Evolutionary conservation across 2,888 invertebrate species (phyloP), one percentile per base, ranked within the genome.

Genomic region (Ditula angustiorana): DNA sequence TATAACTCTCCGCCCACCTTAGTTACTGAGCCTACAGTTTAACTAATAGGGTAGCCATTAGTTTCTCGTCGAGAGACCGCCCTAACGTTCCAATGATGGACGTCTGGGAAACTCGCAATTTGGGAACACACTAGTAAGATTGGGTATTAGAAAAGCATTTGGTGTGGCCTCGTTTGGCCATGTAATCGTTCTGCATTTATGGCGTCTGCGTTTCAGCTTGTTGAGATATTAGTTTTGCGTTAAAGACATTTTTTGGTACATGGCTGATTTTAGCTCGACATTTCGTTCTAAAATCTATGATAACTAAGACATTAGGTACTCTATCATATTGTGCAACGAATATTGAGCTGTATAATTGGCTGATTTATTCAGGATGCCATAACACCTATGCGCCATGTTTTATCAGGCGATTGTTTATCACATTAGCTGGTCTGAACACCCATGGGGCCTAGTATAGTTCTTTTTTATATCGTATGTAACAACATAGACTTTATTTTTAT

Each of bases 1-100:
- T 28, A 49, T 49, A 49, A 26, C 59, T 49, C 49, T 62, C 61
- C 46, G 23, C 16, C 44, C 26, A 47, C 49, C n/a, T 28, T 56
- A 46, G 41, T 28, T 30, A 52, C 52, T 16, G 7, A 35, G 56
- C 56, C 37, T 62, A 49, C 44, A 33, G 50, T 63, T 52, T 44
- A 57, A 63, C 63, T 50, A 57, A 63, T 57, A 63, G 57, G 41
- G 35, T 33, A 41, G 41, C 57, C 63, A 63, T 63, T 63, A 63
- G 41, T 28, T 24, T 5, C 50, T 57, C 63, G 50, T 63, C 57
- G 35, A 19, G 57, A 30, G 56, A 30, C 50, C 50, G 23, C 53
- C 55, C 24, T 61, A 52, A 52, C 62, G 57, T n/a, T 37, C 24
- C 28, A 49, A 49, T 49, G 49, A 41, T 57, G 62, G 41, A 57